Conservation (phyloP, 1,140 invertebrate species). For the Magallana ariakensis region DNA sequence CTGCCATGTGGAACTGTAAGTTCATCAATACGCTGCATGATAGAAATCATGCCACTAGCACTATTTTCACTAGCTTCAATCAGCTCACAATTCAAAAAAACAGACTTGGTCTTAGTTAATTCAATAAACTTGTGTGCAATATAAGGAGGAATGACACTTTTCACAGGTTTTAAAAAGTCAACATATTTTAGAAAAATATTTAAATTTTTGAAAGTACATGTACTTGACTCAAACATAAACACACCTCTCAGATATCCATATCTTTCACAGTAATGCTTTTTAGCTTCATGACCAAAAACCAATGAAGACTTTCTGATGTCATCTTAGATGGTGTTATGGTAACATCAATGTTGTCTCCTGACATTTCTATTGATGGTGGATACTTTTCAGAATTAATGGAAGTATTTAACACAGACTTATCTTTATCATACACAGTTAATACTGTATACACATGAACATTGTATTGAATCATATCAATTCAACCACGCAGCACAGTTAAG, state of each 20-base stretch:
- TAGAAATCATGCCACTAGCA: constrained; percentile 48
- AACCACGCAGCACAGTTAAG: too few relatives aligned
- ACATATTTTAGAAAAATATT: constrained; percentile 39
- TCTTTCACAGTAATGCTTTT: constrained; percentile 17
- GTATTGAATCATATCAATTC: too few relatives aligned
- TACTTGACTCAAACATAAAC: not conserved
- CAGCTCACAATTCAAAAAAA: constrained; percentile 52
- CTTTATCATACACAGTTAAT: not conserved
- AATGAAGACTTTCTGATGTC: constrained; percentile 44
- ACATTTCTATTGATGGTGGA: constrained; percentile 10
- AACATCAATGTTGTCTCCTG: constrained; percentile 44
- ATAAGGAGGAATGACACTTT: constrained; percentile 6
- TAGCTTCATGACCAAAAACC: constrained; percentile 44
- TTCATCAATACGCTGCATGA: constrained; percentile 51
- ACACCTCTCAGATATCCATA: not conserved
- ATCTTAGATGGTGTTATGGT: constrained; percentile 38
- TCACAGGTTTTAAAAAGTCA: not conserved
- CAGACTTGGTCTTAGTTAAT: constrained; percentile 37
- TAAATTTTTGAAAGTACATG: not conserved
- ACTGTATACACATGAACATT: not conserved
- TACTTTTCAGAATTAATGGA: not conserved
- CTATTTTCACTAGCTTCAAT: constrained; percentile 53
- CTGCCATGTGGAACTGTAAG: constrained; percentile 27
- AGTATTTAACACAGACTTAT: not conserved
- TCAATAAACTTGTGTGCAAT: constrained; percentile 36